phyloP scores from a whole-genome alignment of 2,797 vertebrate species.

The Gadopsis marmoratus region DNA sequence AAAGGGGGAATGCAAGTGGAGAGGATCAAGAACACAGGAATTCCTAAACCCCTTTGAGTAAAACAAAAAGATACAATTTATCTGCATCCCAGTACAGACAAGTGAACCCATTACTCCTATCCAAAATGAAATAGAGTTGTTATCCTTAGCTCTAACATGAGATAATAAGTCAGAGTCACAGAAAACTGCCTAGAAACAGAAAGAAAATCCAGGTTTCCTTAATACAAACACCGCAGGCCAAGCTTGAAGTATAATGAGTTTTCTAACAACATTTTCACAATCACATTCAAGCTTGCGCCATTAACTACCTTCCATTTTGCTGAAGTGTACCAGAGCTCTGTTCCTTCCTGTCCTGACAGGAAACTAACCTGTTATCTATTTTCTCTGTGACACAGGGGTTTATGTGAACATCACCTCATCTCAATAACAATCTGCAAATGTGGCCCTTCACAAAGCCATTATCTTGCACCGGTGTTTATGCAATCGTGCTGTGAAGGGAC shows the following conservation, averaged over 20 bases:
- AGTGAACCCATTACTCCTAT: slow-evolving; percentile 13
- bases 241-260: slow-evolving; percentile 45
- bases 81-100: slow-evolving; percentile 34
- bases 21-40: slow-evolving; percentile 36
- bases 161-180: slow-evolving; percentile 51
- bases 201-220: slow-evolving; percentile 55
- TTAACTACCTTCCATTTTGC: slow-evolving; percentile 32
- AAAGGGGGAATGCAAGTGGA: slow-evolving; percentile 8
- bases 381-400: slow-evolving; percentile 55
- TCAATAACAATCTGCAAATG: slow-evolving; percentile 64
- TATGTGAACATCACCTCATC: slow-evolving; percentile 56
- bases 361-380: slow-evolving; percentile 64
- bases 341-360: slow-evolving; percentile 73
- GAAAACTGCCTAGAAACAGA: slow-evolving; percentile 46
- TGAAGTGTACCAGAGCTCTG: slow-evolving; percentile 73
- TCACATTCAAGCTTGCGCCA: slow-evolving; percentile 44
- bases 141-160: slow-evolving; percentile 27
- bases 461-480: slow-evolving; percentile 18
- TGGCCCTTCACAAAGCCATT: slow-evolving; percentile 35
- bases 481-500: not conserved
- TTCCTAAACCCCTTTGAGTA: slow-evolving; percentile 32
- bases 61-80: slow-evolving; percentile 49
- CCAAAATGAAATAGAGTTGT: slow-evolving; percentile 25
- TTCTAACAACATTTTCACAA: slow-evolving; percentile 23
- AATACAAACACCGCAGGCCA: slow-evolving; percentile 31